Conservation (phyloP, 2,113 vertebrate species). For the Kryptolebias marmoratus region DNA sequence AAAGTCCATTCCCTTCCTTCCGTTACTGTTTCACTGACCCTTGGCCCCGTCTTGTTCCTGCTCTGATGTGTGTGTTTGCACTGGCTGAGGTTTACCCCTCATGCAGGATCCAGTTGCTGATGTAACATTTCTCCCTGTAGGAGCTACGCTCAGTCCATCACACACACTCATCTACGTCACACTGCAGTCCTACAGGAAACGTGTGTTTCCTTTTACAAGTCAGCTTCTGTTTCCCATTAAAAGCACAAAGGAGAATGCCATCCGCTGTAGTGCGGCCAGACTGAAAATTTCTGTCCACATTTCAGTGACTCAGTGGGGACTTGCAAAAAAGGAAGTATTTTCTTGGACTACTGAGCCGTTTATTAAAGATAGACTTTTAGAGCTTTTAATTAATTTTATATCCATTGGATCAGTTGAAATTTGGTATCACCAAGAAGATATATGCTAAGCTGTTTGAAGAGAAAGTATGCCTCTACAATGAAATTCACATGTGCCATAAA, state of each 20-base stretch:
- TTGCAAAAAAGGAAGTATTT: conserved; percentile 6
- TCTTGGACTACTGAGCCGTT: background rate
- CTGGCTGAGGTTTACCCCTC: conserved; percentile 11
- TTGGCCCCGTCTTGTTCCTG: conserved; percentile 35
- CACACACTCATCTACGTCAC: conserved; percentile 54
- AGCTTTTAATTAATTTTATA: background rate
- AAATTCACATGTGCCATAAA: no score
- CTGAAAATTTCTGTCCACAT: conserved; percentile 16
- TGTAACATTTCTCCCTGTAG: conserved; percentile 59
- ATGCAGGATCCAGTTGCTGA: conserved; percentile 49
- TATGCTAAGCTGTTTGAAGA: background rate
- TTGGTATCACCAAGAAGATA: background rate
- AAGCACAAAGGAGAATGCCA: conserved; percentile 54
- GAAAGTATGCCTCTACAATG: background rate
- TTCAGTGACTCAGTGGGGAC: conserved; percentile 21
- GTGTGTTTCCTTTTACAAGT: conserved; percentile 65
- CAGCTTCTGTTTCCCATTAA: conserved; percentile 69
- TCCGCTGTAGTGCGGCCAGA: conserved; percentile 14
- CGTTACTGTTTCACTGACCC: conserved; percentile 34
- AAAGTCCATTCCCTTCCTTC: conserved; percentile 37
- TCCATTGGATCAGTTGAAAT: background rate
- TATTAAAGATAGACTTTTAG: background rate
- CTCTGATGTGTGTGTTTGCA: conserved; percentile 42
- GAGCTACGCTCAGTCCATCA: conserved; percentile 31
- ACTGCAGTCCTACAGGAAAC: conserved; percentile 64